Evolutionary conservation across 2,888 invertebrate species (phyloP).

Genomic region (Drosophila falleni): DNA sequence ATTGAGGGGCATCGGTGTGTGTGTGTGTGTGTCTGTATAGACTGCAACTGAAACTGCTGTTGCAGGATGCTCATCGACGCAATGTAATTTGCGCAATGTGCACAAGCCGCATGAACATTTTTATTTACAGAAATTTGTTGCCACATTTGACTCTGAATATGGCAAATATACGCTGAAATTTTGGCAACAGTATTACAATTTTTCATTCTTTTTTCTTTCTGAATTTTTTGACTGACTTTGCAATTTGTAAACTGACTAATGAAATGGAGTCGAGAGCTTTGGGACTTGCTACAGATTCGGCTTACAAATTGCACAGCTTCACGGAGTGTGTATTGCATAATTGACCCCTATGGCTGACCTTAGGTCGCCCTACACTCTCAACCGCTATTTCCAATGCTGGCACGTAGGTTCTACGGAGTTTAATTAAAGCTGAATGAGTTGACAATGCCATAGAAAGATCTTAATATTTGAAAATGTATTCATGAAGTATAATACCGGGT

Average conservation of each 20-base stretch:
- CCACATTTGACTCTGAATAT: conserved; percentile 31
- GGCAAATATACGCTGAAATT: conserved; percentile 8
- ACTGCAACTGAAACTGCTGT: conserved; percentile 9
- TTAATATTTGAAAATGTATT: too few relatives aligned
- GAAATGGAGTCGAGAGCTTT: conserved; percentile 9
- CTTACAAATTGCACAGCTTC: conserved; percentile 13
- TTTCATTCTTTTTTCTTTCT: neutral
- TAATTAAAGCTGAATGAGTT: too few relatives aligned
- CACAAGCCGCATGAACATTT: conserved; percentile 59
- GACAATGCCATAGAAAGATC: too few relatives aligned
- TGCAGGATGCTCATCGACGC: conserved; percentile 26
- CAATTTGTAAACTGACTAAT: conserved; percentile 18
- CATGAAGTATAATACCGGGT: too few relatives aligned
- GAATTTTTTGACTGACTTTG: conserved; percentile 13
- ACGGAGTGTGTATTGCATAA: conserved; percentile 3
- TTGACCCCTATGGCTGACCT: neutral
- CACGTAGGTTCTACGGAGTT: too few relatives aligned
- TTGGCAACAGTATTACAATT: conserved; percentile 6
- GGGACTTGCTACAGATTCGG: conserved; percentile 19
- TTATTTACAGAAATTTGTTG: conserved; percentile 65
- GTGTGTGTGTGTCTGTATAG: too few relatives aligned
- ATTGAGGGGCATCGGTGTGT: conserved; percentile 2
- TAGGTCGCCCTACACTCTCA: too few relatives aligned
- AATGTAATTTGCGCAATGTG: conserved; percentile 68
- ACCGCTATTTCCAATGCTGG: neutral